Evolutionary conservation across 2,113 vertebrate genomes (phyloP).

Genomic region (Oryzias woworae): DNA sequence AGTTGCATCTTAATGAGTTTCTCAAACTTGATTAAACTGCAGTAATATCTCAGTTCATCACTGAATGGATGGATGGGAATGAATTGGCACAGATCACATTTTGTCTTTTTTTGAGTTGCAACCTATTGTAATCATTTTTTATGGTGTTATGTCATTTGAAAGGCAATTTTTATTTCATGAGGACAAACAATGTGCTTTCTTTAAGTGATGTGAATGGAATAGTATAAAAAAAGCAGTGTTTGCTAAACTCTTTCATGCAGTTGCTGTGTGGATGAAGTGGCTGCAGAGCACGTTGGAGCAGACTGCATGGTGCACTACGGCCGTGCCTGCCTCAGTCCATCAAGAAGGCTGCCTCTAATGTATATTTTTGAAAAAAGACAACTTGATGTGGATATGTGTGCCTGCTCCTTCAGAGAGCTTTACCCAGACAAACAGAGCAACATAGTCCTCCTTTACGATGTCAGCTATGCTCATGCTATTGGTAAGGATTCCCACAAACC

Average conservation of each 20-base stretch:
- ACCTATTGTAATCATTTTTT: no score
- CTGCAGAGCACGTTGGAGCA: conserved; percentile 85
- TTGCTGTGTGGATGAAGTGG: conserved; percentile 94
- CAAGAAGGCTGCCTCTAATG: conserved; percentile 80
- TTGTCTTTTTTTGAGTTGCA: no score
- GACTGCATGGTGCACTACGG: conserved; percentile 91
- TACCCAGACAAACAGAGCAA: conserved; percentile 75
- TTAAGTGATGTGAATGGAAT: no score
- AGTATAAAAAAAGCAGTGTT: not conserved
- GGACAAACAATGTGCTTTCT: no score
- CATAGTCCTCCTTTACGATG: conserved; percentile 85
- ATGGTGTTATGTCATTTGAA: no score
- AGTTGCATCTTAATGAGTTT: no score
- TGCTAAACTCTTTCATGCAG: conserved; percentile 64
- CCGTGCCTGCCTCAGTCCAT: conserved; percentile 87
- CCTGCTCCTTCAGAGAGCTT: conserved; percentile 78
- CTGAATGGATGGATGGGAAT: no score
- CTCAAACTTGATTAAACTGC: no score
- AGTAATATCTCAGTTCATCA: no score
- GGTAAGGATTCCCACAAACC: conserved; percentile 42
- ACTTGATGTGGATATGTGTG: conserved; percentile 77
- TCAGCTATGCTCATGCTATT: conserved; percentile 72
- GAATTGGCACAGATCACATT: no score
- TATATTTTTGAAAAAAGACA: conserved; percentile 84
- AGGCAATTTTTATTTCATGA: no score